A percentile compares a stretch with the other conserved stretches of the same genome.
Conservation (phyloP, 2,888 invertebrate genomes). For the Dione vanillae region DNA sequence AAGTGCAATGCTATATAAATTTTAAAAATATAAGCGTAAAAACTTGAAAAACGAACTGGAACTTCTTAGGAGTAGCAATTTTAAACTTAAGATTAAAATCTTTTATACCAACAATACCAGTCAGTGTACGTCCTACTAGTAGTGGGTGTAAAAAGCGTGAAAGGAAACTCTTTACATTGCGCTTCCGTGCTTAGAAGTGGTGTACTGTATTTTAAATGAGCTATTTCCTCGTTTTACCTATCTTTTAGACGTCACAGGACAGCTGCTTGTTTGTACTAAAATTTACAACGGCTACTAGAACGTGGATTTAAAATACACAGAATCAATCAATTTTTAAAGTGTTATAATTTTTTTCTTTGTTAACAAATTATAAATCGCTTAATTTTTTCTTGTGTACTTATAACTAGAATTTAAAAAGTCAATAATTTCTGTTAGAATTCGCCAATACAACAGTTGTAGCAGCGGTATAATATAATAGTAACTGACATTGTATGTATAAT, state of each 20-base stretch:
- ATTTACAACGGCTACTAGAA: constrained; percentile 22
- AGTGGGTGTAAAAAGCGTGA: constrained; percentile 60
- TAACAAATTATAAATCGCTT: no score
- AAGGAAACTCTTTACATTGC: constrained; percentile 54
- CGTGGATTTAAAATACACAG: no score
- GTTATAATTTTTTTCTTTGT: no score
- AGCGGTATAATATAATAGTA: no score
- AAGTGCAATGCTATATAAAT: neutral
- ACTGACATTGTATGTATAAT: no score
- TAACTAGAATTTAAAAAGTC: no score
- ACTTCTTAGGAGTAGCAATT: constrained; percentile 37
- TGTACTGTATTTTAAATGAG: constrained; percentile 76
- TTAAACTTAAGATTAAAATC: constrained; percentile 35
- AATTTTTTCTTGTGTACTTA: no score
- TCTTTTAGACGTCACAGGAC: constrained; percentile 61
- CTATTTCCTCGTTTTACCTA: constrained; percentile 65
- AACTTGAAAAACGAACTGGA: constrained; percentile 13
- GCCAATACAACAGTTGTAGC: no score
- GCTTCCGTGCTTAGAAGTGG: constrained; percentile 63
- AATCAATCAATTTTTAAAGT: no score
- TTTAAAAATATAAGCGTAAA: constrained; percentile 2
- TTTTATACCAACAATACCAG: constrained; percentile 36
- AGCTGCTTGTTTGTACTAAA: constrained; percentile 49
- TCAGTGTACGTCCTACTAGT: constrained; percentile 43
- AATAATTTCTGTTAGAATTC: no score